These are phyloP conservation scores for Xanthia togata DNA, from an alignment of 2,888 invertebrate species.

Conservation along the genomic window DNA sequence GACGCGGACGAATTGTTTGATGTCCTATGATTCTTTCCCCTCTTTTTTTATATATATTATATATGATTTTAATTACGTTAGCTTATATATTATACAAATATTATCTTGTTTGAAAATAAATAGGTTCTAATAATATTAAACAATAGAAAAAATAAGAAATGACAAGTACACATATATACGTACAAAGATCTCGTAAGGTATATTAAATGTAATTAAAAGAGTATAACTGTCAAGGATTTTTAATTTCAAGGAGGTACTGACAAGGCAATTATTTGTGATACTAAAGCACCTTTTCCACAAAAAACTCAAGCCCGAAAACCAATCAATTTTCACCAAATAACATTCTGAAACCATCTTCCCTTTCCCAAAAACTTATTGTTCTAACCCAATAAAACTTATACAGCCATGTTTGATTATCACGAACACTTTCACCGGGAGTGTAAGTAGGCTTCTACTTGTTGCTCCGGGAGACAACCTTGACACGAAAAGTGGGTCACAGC, in stretches of 20 bases:
- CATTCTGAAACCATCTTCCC: not conserved
- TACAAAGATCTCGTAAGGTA: too few species aligned
- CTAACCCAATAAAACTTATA: constrained; percentile 39
- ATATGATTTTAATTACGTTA: too few species aligned
- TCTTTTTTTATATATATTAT: too few species aligned
- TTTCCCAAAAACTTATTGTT: constrained; percentile 31
- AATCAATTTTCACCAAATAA: constrained; percentile 1
- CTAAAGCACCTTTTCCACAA: not conserved
- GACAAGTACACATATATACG: too few species aligned
- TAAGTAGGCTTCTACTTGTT: constrained; percentile 57
- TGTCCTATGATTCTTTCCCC: too few species aligned
- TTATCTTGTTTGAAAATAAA: too few species aligned
- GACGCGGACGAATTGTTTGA: too few species aligned
- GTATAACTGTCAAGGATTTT: not conserved
- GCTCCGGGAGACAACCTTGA: constrained; percentile 61
- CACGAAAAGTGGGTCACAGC: constrained; percentile 59
- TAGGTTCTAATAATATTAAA: too few species aligned
- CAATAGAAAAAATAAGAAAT: too few species aligned
- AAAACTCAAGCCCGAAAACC: not conserved
- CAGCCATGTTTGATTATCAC: constrained; percentile 43
- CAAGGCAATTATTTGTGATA: not conserved
- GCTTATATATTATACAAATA: too few species aligned
- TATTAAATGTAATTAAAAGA: too few species aligned
- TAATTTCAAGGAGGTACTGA: not conserved
- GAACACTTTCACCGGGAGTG: constrained; percentile 36